Evolutionary conservation across 2,888 invertebrate species (phyloP).

Genomic region (Sarcophaga carnaria): DNA sequence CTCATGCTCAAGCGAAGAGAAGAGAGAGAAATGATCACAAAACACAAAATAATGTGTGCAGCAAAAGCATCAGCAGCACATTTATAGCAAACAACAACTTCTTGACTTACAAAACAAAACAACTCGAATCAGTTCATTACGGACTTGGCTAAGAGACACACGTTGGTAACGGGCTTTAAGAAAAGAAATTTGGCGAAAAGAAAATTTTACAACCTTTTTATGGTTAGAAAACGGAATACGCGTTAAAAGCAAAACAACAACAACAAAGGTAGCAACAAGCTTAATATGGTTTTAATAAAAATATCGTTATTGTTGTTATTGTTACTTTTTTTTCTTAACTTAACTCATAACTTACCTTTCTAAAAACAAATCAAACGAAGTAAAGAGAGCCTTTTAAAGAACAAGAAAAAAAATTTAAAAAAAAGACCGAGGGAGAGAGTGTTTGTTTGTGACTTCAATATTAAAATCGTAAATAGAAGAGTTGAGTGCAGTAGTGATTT

Average conservation of each 20-base stretch:
- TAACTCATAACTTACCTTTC: conserved; percentile 19
- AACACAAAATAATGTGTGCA: conserved; percentile 13
- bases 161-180: conserved; percentile 54
- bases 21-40: conserved; percentile 8
- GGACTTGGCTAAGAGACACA: conserved; percentile 63
- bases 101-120: conserved; percentile 39
- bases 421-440: too few relatives aligned
- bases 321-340: background rate
- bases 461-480: background rate
- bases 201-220: conserved; percentile 16
- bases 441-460: conserved; percentile 16
- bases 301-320: conserved; percentile 21
- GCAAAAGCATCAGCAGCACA: conserved; percentile 12
- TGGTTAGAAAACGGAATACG: conserved; percentile 45
- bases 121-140: conserved; percentile 57
- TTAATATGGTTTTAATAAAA: background rate
- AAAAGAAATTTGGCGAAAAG: conserved; percentile 18
- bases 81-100: conserved; percentile 51
- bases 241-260: conserved; percentile 44
- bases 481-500: conserved; percentile 15
- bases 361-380: conserved; percentile 10
- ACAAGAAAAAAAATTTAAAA: background rate
- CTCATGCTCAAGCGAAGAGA: conserved; percentile 1
- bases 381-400: conserved; percentile 44
- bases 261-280: conserved; percentile 3